phyloP scores from a whole-genome alignment of 2,113 vertebrate genomes.

The Oreocharis arfaki region DNA sequence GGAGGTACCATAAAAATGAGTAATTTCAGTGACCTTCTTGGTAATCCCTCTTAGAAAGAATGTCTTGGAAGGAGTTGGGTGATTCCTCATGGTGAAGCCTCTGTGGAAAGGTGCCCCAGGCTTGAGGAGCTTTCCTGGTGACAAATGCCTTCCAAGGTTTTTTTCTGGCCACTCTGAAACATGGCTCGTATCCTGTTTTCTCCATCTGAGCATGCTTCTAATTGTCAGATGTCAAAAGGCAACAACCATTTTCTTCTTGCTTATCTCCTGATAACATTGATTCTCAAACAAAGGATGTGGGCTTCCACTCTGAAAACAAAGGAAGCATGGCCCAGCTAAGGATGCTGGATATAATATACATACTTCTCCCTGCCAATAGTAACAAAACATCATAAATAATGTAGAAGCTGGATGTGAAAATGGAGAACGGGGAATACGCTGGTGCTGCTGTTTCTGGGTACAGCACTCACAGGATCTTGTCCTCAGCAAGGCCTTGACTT shows the following conservation, averaged over 20 bases:
- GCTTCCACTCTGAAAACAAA: constrained; percentile 72
- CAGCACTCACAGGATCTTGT: background rate
- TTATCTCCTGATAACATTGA: constrained; percentile 76
- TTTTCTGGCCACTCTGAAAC: constrained; percentile 56
- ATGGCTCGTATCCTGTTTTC: constrained; percentile 74
- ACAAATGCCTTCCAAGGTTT: constrained; percentile 50
- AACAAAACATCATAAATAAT: constrained; percentile 61
- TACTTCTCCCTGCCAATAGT: constrained; percentile 48
- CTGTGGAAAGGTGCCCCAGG: background rate
- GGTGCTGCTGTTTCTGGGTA: background rate
- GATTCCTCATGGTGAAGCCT: background rate
- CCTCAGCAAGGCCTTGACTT: background rate
- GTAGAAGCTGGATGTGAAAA: constrained; percentile 42
- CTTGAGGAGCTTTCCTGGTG: background rate
- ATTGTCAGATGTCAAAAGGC: constrained; percentile 73
- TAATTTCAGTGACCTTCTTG: constrained; percentile 34
- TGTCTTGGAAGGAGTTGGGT: background rate
- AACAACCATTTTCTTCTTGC: constrained; percentile 68
- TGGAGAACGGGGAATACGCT: background rate
- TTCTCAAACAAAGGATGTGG: constrained; percentile 73
- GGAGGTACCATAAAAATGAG: constrained; percentile 35
- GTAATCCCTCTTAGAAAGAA: background rate
- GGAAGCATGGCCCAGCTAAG: constrained; percentile 65
- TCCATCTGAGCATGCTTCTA: constrained; percentile 56
- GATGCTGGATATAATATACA: constrained; percentile 46